Percentiles rank a stretch among this genome's conserved stretches.
Evolutionary conservation across 2,797 vertebrate species (phyloP).

Genomic region (Cryptoprocta ferox): DNA sequence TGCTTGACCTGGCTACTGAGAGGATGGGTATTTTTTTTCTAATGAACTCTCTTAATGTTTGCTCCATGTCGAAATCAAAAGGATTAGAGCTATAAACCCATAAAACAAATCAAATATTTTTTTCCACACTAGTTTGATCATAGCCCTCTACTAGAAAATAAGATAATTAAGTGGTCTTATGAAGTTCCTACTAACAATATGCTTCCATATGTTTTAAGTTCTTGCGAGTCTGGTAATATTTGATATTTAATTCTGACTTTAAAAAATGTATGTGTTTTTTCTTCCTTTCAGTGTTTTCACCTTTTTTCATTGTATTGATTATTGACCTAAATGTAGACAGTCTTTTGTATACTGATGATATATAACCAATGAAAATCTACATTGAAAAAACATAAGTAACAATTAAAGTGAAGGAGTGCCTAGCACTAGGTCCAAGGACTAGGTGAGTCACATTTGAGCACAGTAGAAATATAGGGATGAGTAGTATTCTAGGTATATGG

Average conservation of each 20-base stretch:
- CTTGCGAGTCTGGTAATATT: not conserved
- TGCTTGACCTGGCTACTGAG: not conserved
- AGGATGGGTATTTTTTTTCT: not conserved
- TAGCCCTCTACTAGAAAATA: not conserved
- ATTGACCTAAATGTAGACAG: not conserved
- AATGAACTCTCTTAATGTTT: not conserved
- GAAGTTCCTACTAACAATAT: not conserved
- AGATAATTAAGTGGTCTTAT: not conserved
- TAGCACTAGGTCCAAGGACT: not conserved
- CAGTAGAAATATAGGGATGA: not conserved
- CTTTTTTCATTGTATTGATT: not conserved
- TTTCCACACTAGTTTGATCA: not conserved
- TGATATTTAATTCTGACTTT: not conserved
- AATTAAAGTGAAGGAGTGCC: not conserved
- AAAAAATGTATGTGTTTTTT: not conserved
- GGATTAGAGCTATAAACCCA: not conserved
- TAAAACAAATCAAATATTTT: not conserved
- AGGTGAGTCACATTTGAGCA: not conserved
- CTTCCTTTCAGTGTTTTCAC: not conserved
- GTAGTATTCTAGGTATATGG: not conserved
- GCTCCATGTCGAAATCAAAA: not conserved
- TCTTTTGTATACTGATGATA: not conserved
- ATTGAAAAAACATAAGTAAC: not conserved
- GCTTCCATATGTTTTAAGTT: not conserved
- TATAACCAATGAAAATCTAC: not conserved